Evolutionary conservation across 35 echinoderm and acorn worm genomes (phyloP).

Genomic region (Patiria miniata): DNA sequence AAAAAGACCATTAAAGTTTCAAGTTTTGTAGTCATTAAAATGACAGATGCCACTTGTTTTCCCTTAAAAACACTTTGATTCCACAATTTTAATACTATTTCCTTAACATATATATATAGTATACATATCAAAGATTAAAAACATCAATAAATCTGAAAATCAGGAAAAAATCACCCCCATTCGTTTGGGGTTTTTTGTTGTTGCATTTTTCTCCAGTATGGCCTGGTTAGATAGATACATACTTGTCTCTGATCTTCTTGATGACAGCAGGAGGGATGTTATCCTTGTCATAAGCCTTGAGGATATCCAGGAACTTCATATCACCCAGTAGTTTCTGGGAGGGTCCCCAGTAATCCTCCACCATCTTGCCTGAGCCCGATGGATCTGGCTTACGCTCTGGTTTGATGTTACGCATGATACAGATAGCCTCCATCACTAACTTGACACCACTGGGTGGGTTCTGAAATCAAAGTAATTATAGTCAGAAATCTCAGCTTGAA

Average conservation of each 20-base stretch:
- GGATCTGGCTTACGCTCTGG: conserved; percentile 94
- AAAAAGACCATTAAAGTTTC: too few species aligned
- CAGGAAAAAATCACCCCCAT: too few species aligned
- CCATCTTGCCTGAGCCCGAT: conserved; percentile 88
- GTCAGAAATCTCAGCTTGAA: too few species aligned
- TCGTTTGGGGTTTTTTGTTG: too few species aligned
- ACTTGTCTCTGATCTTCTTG: conserved; percentile 97
- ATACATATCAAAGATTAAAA: too few species aligned
- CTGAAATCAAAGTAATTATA: conserved; percentile 31
- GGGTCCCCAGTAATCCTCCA: conserved; percentile 97
- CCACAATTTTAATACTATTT: too few species aligned
- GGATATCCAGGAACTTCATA: conserved; percentile 94
- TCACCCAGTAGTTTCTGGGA: conserved; percentile 95
- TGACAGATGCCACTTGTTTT: too few species aligned
- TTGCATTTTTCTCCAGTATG: too few species aligned
- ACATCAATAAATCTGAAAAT: too few species aligned
- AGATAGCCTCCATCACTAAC: conserved; percentile 90
- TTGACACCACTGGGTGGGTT: conserved; percentile 92
- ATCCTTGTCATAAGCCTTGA: conserved; percentile 93
- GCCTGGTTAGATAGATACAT: not conserved
- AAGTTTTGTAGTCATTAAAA: too few species aligned
- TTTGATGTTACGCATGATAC: conserved; percentile 92
- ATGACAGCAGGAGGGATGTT: conserved; percentile 84
- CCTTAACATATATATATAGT: too few species aligned
- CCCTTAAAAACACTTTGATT: too few species aligned